Evolutionary conservation across 2,113 vertebrate species (phyloP), one percentile per base, ranked within the genome.

Genomic region (Pristiophorus japonicus): DNA sequence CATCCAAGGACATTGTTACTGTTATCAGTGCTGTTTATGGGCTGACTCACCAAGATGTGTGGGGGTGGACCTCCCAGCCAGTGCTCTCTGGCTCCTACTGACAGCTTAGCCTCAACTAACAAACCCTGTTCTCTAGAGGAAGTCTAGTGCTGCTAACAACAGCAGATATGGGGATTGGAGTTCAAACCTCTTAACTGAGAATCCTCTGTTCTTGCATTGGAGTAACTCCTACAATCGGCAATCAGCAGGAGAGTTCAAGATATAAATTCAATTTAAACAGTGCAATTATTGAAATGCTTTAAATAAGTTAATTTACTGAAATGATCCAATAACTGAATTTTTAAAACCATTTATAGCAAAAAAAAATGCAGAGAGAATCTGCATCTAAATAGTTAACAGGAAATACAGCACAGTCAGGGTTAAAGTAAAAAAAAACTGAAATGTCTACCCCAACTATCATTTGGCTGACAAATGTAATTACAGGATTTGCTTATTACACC

Each of bases 391-490:
- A 63, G 91, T 66, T 93, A 65, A 93, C 34, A 66, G 3, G 2
- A 91, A 91, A n/a, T 18, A 62, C 91, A 93, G 38, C n/a, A 85
- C 45, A 4, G n/a, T 27, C n/a, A 38, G 62, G 22, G 38, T 66
- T 65, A 93, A 93, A 92, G 88, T 4, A 62, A n/a, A 63, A 66
- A 66, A 20, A 66, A n/a, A 38, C 22, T 34, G n/a, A n/a, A 34
- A 34, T 65, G 84, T 87, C 0, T 45, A 38, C 0, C 62, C 96
- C 96, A 97, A 96, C 97, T 98, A 96, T 96, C 96, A 98, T 97
- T 96, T 97, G 96, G 96, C 96, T 96, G 96, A 97, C 96, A 97
- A 97, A 97, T 96, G 96, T 97, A 97, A 97, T 97, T 97, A 97
- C 97, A 98, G 97, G 96, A 97, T 97, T 96, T 34, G 34, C 96